Percentiles rank a stretch among this genome's conserved stretches.
These are phyloP conservation scores for Teleogryllus oceanicus DNA, from an alignment of 2,888 invertebrate species.

Conservation along the genomic window DNA sequence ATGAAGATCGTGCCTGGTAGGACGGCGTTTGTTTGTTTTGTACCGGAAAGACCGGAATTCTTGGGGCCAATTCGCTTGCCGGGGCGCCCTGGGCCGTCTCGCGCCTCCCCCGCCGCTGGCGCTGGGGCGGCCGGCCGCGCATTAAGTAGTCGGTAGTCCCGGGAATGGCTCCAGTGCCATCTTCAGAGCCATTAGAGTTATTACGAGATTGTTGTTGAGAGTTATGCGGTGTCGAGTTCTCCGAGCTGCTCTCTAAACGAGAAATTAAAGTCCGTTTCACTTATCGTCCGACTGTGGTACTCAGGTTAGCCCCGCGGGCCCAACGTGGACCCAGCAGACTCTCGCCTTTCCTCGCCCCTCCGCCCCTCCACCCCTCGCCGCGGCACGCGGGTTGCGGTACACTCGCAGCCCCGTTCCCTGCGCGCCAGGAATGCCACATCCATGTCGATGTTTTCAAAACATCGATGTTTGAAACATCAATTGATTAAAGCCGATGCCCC, in stretches of 20 bases:
- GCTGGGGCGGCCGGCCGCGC: background rate
- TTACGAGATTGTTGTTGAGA: conserved; percentile 7
- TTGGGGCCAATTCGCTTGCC: background rate
- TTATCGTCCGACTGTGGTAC: conserved; percentile 1
- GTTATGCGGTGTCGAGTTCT: conserved; percentile 18
- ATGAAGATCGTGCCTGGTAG: too few relatives aligned
- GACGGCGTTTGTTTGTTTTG: too few relatives aligned
- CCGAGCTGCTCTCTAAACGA: background rate
- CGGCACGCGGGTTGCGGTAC: too few relatives aligned
- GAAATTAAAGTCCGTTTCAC: conserved; percentile 11
- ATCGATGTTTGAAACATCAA: too few relatives aligned
- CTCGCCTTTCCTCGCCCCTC: too few relatives aligned
- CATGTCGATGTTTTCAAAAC: too few relatives aligned
- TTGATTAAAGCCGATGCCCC: too few relatives aligned
- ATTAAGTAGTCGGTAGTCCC: background rate
- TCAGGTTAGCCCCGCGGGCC: background rate
- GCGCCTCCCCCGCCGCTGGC: conserved; percentile 43
- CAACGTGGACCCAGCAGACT: too few relatives aligned
- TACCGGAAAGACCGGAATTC: conserved; percentile 11
- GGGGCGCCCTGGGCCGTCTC: conserved; percentile 39
- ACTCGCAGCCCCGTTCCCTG: too few relatives aligned
- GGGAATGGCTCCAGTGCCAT: background rate
- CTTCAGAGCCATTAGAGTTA: background rate
- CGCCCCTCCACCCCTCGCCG: too few relatives aligned
- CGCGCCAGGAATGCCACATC: too few relatives aligned